Evolutionary conservation across 2,797 vertebrate species (phyloP).

Genomic region (Gymnocypris eckloni): DNA sequence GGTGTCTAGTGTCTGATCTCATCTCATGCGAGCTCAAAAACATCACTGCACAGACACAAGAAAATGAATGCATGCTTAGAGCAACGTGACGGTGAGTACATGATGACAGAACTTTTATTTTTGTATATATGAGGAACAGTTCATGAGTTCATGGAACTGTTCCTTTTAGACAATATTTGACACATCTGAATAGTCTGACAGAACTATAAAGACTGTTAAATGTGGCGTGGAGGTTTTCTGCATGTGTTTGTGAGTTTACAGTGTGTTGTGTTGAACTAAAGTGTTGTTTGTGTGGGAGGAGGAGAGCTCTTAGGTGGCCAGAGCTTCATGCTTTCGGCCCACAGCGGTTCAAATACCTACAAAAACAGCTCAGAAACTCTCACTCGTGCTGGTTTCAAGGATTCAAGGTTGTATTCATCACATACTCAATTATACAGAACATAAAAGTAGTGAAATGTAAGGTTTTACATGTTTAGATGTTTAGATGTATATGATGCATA

Average conservation of each 20-base stretch:
- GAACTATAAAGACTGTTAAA: neutral
- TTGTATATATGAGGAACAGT: neutral
- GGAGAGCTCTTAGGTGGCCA: slow-evolving; percentile 16
- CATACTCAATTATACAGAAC: too few species aligned
- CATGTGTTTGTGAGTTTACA: slow-evolving; percentile 4
- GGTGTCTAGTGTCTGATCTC: neutral
- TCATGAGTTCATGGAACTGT: neutral
- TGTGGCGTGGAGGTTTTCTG: neutral
- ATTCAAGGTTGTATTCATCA: too few species aligned
- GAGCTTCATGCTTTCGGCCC: slow-evolving; percentile 24
- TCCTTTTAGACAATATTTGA: neutral
- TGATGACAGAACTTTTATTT: neutral
- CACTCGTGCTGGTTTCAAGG: neutral
- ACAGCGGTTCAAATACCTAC: slow-evolving; percentile 15
- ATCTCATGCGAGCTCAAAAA: neutral
- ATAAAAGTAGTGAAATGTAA: too few species aligned
- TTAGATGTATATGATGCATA: too few species aligned
- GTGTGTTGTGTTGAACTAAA: neutral
- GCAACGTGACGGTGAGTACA: neutral
- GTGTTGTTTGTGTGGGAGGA: slow-evolving; percentile 12
- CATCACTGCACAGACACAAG: neutral
- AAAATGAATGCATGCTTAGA: neutral
- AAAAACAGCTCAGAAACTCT: slow-evolving; percentile 9
- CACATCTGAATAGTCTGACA: neutral
- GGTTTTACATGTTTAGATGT: too few species aligned